Percentiles rank a stretch among this genome's conserved stretches.
phyloP scores from a whole-genome alignment of 2,888 invertebrate genomes.

The Hypomecis punctinalis region DNA sequence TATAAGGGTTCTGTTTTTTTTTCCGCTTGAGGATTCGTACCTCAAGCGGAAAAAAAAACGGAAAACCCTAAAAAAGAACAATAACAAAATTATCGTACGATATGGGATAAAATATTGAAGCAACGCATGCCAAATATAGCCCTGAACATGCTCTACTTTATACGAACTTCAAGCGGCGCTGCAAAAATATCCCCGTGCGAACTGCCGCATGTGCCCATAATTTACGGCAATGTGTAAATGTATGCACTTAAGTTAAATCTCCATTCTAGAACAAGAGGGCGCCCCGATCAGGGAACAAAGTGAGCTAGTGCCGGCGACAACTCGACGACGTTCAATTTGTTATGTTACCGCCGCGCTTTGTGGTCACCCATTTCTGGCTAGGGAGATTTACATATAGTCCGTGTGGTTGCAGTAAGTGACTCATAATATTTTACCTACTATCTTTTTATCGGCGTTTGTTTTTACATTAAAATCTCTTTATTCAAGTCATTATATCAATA shows the following conservation, averaged over 20 bases:
- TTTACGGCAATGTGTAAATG: conserved; percentile 23
- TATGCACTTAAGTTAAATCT: conserved; percentile 35
- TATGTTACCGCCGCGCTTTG: conserved; percentile 26
- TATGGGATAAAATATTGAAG: too few relatives aligned
- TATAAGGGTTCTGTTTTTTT: too few relatives aligned
- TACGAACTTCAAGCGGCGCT: not conserved
- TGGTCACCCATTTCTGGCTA: conserved; percentile 18
- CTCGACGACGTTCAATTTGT: conserved; percentile 32
- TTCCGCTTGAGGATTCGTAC: too few relatives aligned
- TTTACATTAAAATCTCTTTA: too few relatives aligned
- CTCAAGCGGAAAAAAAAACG: too few relatives aligned
- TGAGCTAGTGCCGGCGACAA: conserved; percentile 30
- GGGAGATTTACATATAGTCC: conserved; percentile 6
- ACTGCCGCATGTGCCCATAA: conserved; percentile 22
- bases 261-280: conserved; percentile 30
- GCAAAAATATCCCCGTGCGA: conserved; percentile 25
- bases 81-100: too few relatives aligned
- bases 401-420: too few relatives aligned
- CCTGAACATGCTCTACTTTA: not conserved
- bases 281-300: conserved; percentile 33
- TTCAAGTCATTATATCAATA: too few relatives aligned
- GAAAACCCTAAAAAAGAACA: too few relatives aligned
- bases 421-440: too few relatives aligned
- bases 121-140: too few relatives aligned
- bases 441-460: too few relatives aligned